These are phyloP conservation scores for Thomomys bottae DNA, from an alignment of 2,113 vertebrate genomes.

Conservation along the genomic window DNA sequence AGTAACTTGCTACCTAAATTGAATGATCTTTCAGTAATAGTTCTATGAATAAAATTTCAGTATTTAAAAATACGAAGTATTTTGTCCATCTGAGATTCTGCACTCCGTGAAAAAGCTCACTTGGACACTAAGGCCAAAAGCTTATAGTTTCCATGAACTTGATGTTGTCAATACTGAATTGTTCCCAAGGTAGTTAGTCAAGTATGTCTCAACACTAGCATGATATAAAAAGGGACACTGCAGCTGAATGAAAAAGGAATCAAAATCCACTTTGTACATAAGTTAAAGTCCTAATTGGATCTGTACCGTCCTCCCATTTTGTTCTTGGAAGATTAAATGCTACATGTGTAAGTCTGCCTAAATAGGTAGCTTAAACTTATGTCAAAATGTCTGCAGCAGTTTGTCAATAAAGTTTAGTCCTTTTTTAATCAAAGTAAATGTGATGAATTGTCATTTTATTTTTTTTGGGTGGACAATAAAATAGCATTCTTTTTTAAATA, in stretches of 20 bases:
- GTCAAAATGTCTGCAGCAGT: slow-evolving; percentile 96
- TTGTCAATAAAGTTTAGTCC: slow-evolving; percentile 99
- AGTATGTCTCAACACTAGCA: slow-evolving; percentile 88
- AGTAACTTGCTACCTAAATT: slow-evolving; percentile 58
- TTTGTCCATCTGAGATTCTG: slow-evolving; percentile 77
- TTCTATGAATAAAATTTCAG: slow-evolving; percentile 74
- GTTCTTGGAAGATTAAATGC: slow-evolving; percentile 89
- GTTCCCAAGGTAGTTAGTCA: slow-evolving; percentile 77
- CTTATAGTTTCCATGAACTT: slow-evolving; percentile 58
- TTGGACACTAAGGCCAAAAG: slow-evolving; percentile 65
- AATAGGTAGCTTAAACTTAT: slow-evolving; percentile 96
- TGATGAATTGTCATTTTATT: slow-evolving; percentile 97
- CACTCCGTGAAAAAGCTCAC: slow-evolving; percentile 70
- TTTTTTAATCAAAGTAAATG: slow-evolving; percentile 95
- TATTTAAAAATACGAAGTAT: slow-evolving; percentile 76
- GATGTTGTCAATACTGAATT: slow-evolving; percentile 68
- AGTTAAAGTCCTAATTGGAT: slow-evolving; percentile 90
- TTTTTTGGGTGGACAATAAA: slow-evolving; percentile 90
- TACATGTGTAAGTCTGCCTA: slow-evolving; percentile 96
- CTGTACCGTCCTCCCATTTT: slow-evolving; percentile 92
- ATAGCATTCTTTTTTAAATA: slow-evolving; percentile 84
- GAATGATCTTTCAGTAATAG: slow-evolving; percentile 40
- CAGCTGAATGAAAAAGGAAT: slow-evolving; percentile 87
- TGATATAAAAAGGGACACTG: slow-evolving; percentile 91
- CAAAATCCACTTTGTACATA: slow-evolving; percentile 91